These are phyloP conservation scores for Ariolimax columbianus DNA, from an alignment of 2,888 invertebrate genomes.

Conservation along the genomic window DNA sequence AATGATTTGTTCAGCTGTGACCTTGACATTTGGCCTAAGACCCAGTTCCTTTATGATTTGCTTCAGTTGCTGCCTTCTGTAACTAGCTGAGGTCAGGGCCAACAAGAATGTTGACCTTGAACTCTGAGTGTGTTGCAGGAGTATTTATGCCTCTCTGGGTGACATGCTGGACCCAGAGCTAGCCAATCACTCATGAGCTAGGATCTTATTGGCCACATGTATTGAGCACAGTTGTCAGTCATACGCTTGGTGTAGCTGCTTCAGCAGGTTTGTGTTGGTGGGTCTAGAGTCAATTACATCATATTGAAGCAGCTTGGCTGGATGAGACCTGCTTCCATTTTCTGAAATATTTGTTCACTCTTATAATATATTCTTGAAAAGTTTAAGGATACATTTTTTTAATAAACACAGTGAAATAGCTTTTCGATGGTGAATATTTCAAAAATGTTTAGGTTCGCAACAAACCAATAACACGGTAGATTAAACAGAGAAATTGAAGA, in stretches of 20 bases:
- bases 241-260: background rate
- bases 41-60: constrained; percentile 18
- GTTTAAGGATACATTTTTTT: too few species aligned
- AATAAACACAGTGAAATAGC: too few species aligned
- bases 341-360: background rate
- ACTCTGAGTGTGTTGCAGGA: constrained; percentile 8
- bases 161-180: constrained; percentile 62
- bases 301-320: background rate
- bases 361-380: too few species aligned
- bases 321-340: background rate
- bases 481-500: too few species aligned
- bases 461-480: too few species aligned
- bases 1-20: background rate
- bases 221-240: background rate
- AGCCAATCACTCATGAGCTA: constrained; percentile 42
- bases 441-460: too few species aligned
- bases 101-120: constrained; percentile 9
- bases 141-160: constrained; percentile 53
- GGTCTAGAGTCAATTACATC: background rate
- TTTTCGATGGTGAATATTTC: too few species aligned
- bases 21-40: background rate
- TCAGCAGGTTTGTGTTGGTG: background rate
- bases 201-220: constrained; percentile 15
- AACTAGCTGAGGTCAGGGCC: constrained; percentile 36
- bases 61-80: constrained; percentile 45